phyloP scores from a whole-genome alignment of 2,888 invertebrate species.

The Odontocerum albicorne region DNA sequence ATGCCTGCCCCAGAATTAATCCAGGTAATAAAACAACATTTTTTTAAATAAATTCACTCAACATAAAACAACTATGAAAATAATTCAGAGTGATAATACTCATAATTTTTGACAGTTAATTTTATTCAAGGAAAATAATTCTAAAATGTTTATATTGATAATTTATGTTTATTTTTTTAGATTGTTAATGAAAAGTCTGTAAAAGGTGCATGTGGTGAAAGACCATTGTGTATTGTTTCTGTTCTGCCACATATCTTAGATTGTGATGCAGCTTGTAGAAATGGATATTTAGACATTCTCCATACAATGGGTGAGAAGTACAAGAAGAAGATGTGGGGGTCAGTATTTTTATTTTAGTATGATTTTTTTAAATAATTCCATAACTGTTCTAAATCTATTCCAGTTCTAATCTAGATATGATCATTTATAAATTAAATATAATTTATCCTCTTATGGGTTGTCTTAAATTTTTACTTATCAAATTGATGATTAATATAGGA shows the following conservation, averaged over 20 bases:
- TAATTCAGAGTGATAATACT: not conserved
- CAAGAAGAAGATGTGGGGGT: constrained; percentile 95
- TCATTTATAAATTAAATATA: too few species aligned
- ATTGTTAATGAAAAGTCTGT: constrained; percentile 62
- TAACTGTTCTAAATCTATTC: too few species aligned
- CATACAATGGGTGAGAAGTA: constrained; percentile 82
- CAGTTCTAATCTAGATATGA: too few species aligned
- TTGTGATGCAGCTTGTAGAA: constrained; percentile 91
- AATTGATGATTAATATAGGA: too few species aligned
- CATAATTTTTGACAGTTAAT: not conserved
- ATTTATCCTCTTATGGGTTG: too few species aligned
- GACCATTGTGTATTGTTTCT: constrained; percentile 89
- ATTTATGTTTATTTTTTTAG: too few species aligned
- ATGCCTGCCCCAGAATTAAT: constrained; percentile 86
- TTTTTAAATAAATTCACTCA: not conserved
- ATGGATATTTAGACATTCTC: constrained; percentile 77
- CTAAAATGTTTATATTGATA: not conserved
- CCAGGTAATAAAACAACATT: constrained; percentile 70
- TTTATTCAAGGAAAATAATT: not conserved
- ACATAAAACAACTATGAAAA: not conserved
- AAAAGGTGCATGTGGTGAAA: constrained; percentile 77
- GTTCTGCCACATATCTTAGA: constrained; percentile 95
- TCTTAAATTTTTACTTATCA: too few species aligned
- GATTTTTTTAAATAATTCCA: not conserved
- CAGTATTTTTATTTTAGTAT: constrained; percentile 43